phyloP scores from a whole-genome alignment of 2,888 invertebrate genomes.

The Chouioia cunea region DNA sequence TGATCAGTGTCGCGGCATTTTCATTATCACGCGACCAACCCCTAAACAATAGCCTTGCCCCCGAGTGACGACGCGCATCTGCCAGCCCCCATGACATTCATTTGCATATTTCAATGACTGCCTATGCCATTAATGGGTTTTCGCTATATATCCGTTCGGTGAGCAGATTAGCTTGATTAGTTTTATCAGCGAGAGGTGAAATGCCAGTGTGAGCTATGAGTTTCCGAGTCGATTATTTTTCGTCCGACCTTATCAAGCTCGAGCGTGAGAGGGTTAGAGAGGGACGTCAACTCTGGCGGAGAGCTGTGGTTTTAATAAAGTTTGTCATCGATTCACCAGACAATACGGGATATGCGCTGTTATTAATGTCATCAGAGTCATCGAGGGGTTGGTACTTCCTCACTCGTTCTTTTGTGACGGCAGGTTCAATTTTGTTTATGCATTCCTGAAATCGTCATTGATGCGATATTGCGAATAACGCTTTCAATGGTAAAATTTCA shows the following conservation, averaged over 20 bases:
- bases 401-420: too few relatives aligned
- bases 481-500: too few relatives aligned
- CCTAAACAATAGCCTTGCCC: slow-evolving; percentile 52
- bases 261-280: background rate
- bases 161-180: slow-evolving; percentile 45
- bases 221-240: slow-evolving; percentile 26
- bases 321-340: slow-evolving; percentile 1
- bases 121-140: slow-evolving; percentile 23
- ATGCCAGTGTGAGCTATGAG: background rate
- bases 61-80: slow-evolving; percentile 51
- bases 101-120: slow-evolving; percentile 51
- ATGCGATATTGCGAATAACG: too few relatives aligned
- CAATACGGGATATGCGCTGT: background rate
- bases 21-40: slow-evolving; percentile 55
- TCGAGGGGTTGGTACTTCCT: too few relatives aligned
- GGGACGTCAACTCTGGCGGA: background rate
- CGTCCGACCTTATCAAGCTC: slow-evolving; percentile 26
- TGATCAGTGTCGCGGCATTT: slow-evolving; percentile 55
- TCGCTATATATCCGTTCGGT: slow-evolving; percentile 14
- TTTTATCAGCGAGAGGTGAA: slow-evolving; percentile 36
- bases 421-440: too few relatives aligned
- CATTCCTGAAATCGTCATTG: too few relatives aligned
- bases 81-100: slow-evolving; percentile 34
- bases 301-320: slow-evolving; percentile 6
- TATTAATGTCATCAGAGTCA: slow-evolving; percentile 1